These are phyloP conservation scores for Sarcophaga subvicina DNA, from an alignment of 2,888 invertebrate genomes.

Conservation along the genomic window DNA sequence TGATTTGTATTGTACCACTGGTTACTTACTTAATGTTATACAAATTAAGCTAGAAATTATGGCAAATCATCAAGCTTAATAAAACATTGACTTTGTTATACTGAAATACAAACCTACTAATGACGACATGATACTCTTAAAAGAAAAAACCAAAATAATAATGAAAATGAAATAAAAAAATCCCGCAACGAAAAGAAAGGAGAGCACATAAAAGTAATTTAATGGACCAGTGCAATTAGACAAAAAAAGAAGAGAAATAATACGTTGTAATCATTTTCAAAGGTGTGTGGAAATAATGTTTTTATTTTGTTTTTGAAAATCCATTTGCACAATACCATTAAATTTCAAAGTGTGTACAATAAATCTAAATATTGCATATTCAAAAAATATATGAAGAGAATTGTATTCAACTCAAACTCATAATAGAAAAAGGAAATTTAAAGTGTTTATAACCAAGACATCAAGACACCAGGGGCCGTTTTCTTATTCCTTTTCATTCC, in stretches of 20 bases:
- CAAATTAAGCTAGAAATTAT: slow-evolving; percentile 24
- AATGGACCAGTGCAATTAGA: slow-evolving; percentile 51
- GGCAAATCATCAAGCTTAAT: slow-evolving; percentile 40
- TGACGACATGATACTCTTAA: background rate
- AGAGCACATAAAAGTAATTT: slow-evolving; percentile 50
- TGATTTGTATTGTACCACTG: too few relatives aligned
- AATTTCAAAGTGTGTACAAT: background rate
- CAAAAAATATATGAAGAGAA: too few relatives aligned
- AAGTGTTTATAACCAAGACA: too few relatives aligned
- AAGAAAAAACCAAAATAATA: slow-evolving; percentile 9
- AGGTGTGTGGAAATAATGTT: too few relatives aligned
- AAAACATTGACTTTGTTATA: slow-evolving; percentile 21
- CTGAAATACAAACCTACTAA: slow-evolving; percentile 35
- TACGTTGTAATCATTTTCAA: too few relatives aligned
- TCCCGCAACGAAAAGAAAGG: slow-evolving; percentile 5
- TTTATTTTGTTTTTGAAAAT: too few relatives aligned
- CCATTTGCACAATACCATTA: slow-evolving; percentile 30
- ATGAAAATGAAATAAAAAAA: slow-evolving; percentile 17
- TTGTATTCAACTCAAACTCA: too few relatives aligned
- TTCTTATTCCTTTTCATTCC: too few relatives aligned
- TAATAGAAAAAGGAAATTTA: too few relatives aligned
- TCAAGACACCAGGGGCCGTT: too few relatives aligned
- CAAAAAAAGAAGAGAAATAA: background rate
- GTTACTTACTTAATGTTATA: background rate
- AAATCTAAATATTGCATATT: too few relatives aligned